Percentiles rank a stretch among this genome's conserved stretches.
Conservation (phyloP, 2,888 invertebrate species). For the Incurvaria masculella region DNA sequence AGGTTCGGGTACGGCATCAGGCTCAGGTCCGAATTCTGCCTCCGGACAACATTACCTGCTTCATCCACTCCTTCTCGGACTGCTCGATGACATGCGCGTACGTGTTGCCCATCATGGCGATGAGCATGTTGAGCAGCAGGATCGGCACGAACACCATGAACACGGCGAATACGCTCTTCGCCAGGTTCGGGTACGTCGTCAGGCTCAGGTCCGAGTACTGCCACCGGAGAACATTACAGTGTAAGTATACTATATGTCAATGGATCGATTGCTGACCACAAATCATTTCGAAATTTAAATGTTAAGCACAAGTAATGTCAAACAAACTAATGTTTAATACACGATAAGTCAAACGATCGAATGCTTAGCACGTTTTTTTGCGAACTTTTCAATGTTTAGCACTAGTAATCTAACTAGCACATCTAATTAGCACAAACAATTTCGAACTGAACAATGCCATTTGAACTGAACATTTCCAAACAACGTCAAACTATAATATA, state of each 20-base stretch:
- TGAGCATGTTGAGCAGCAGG: constrained; percentile 91
- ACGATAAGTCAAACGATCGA: no score
- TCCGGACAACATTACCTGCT: constrained; percentile 67
- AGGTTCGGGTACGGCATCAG: constrained; percentile 84
- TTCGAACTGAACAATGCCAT: no score
- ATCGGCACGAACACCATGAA: constrained; percentile 99
- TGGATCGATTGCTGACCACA: not conserved
- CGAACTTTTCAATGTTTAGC: no score
- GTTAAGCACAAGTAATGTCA: no score
- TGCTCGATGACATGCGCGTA: constrained; percentile 97
- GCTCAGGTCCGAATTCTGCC: constrained; percentile 89
- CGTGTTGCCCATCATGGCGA: constrained; percentile 99
- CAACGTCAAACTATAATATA: no score
- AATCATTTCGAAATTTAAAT: no score
- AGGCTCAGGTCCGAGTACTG: constrained; percentile 91
- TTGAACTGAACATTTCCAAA: no score
- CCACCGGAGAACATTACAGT: constrained; percentile 20
- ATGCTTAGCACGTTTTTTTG: no score
- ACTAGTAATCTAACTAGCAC: no score
- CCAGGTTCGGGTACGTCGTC: constrained; percentile 88
- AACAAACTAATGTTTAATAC: no score
- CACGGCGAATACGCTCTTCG: constrained; percentile 94
- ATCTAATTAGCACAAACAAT: no score
- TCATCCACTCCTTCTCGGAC: constrained; percentile 98
- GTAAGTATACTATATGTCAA: no score